A percentile compares a stretch with the other conserved stretches of the same genome.
These are phyloP conservation scores for Typhlomys cinereus DNA, from an alignment of 2,113 vertebrate genomes.

Conservation along the genomic window DNA sequence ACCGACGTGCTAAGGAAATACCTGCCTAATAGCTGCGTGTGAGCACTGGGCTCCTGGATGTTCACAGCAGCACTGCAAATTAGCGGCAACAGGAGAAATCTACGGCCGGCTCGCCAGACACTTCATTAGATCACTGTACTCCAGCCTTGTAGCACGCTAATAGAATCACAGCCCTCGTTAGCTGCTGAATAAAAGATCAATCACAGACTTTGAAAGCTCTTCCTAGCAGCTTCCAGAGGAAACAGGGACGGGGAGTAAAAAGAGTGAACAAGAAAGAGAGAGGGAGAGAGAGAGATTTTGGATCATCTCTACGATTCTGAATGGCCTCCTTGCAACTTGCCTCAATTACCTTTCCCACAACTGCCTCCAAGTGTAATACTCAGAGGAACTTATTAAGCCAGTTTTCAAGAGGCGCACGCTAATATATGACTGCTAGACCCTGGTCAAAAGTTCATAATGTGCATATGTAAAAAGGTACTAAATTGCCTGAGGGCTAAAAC, in stretches of 20 bases:
- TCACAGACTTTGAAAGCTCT: conserved; percentile 92
- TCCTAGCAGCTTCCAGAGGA: conserved; percentile 88
- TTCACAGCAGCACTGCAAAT: conserved; percentile 85
- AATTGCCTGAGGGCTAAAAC: conserved; percentile 97
- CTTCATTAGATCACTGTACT: conserved; percentile 98
- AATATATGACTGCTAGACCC: conserved; percentile 93
- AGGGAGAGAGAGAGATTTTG: conserved; percentile 87
- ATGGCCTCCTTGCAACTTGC: conserved; percentile 91
- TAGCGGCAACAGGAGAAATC: conserved; percentile 92
- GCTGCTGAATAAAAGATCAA: conserved; percentile 95
- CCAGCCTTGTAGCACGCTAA: conserved; percentile 93
- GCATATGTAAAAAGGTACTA: conserved; percentile 99
- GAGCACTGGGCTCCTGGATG: conserved; percentile 79
- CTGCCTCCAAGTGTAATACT: conserved; percentile 91
- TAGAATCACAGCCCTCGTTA: conserved; percentile 97
- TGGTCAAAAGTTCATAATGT: conserved; percentile 99
- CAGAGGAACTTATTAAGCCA: conserved; percentile 98
- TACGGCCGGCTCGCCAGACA: conserved; percentile 93
- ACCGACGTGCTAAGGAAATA: conserved; percentile 90
- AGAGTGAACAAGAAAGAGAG: conserved; percentile 74
- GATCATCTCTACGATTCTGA: conserved; percentile 90
- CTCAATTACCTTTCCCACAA: conserved; percentile 93
- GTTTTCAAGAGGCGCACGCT: conserved; percentile 90
- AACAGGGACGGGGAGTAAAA: conserved; percentile 75
- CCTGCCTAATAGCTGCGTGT: conserved; percentile 89